phyloP scores from a whole-genome alignment of 2,113 vertebrate species.

The Poeciliopsis turrubarensis region DNA sequence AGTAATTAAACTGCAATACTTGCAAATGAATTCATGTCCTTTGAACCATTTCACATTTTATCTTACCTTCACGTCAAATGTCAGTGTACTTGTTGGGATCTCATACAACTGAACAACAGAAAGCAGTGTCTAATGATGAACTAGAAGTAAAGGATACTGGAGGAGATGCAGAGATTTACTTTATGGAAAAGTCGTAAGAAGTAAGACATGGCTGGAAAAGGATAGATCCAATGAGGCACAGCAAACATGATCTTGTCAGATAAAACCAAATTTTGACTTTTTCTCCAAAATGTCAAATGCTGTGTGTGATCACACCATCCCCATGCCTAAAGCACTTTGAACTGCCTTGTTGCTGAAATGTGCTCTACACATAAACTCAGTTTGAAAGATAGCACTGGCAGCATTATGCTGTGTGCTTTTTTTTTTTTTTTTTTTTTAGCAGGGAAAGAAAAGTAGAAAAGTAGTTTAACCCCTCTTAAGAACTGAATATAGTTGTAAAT shows the following conservation, averaged over 20 bases:
- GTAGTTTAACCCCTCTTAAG: neutral
- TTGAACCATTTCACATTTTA: neutral
- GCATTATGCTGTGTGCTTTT: no score
- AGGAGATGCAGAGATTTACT: neutral
- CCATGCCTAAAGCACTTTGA: no score
- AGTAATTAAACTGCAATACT: slow-evolving; percentile 9
- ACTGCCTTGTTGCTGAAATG: no score
- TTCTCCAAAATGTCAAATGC: no score
- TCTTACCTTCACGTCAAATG: neutral
- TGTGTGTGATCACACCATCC: no score
- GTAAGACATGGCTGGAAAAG: neutral
- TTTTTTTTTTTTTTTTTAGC: no score
- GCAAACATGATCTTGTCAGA: no score
- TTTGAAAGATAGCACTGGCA: no score
- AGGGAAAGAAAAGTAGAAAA: no score
- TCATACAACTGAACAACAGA: neutral
- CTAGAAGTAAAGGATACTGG: neutral
- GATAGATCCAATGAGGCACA: no score
- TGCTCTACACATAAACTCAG: no score
- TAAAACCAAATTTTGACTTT: no score
- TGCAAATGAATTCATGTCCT: neutral
- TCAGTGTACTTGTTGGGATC: neutral
- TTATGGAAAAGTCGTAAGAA: neutral
- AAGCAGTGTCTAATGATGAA: neutral
- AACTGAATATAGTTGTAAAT: neutral